Percentiles rank a stretch among this genome's conserved stretches.
Conservation (phyloP, 2,113 vertebrate genomes). For the Aptenodytes forsteri region DNA sequence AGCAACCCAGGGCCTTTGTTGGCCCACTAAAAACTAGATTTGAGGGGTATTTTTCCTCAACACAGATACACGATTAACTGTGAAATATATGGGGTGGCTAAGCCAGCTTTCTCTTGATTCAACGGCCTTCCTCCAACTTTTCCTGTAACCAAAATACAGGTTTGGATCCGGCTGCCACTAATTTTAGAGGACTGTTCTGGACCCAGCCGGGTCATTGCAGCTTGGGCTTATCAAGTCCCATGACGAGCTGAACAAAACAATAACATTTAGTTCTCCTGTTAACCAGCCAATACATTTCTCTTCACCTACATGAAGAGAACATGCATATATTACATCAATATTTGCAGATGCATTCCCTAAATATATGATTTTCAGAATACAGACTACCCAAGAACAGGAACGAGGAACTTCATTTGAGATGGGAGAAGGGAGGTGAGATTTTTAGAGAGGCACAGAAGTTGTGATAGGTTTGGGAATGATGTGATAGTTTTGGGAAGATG, state of each 20-base stretch:
- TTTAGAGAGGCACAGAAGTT: background rate
- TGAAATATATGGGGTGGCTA: background rate
- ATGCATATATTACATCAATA: fast-evolving
- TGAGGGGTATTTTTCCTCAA: background rate
- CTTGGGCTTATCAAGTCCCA: background rate
- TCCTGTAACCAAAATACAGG: background rate
- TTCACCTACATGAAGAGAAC: background rate
- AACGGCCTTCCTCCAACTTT: background rate
- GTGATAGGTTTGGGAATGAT: background rate
- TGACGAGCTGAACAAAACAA: background rate
- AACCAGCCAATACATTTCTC: background rate
- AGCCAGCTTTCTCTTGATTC: background rate
- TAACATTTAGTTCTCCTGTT: background rate
- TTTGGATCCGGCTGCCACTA: background rate
- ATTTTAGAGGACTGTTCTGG: background rate
- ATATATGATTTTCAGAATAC: background rate
- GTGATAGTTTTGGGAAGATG: background rate
- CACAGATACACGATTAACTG: constrained; percentile 9
- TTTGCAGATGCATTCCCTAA: background rate
- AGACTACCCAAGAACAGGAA: background rate
- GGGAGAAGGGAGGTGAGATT: background rate
- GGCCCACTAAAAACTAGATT: background rate
- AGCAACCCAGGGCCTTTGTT: background rate
- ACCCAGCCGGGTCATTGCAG: background rate
- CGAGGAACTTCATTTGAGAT: background rate